Evolutionary conservation across 2,888 invertebrate genomes (phyloP).

Genomic region (Lissocephala sabroskyi): DNA sequence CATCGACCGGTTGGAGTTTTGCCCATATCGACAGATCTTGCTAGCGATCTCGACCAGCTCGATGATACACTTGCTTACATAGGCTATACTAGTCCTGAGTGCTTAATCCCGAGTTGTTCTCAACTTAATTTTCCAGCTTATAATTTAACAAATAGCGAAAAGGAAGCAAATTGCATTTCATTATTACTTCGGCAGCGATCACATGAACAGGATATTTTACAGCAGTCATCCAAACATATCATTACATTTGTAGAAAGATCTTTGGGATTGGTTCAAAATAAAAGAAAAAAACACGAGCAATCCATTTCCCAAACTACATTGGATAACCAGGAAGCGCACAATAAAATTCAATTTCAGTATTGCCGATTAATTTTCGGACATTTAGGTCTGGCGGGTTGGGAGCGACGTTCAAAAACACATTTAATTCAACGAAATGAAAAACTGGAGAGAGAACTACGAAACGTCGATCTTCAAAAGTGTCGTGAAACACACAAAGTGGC

Average conservation of each 20-base stretch:
- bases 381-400: constrained; percentile 91
- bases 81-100: constrained; percentile 93
- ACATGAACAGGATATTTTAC: constrained; percentile 83
- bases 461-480: constrained; percentile 92
- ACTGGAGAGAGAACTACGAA: constrained; percentile 89
- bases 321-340: constrained; percentile 72
- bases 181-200: constrained; percentile 88
- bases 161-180: constrained; percentile 89
- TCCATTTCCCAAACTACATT: constrained; percentile 72
- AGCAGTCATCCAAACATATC: constrained; percentile 59
- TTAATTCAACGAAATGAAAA: constrained; percentile 91
- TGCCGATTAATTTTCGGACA: constrained; percentile 93
- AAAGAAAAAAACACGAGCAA: constrained; percentile 65
- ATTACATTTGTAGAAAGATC: constrained; percentile 9
- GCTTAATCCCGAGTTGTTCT: constrained; percentile 77
- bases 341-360: constrained; percentile 82
- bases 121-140: constrained; percentile 86
- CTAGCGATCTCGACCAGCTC: constrained; percentile 91
- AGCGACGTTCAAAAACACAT: constrained; percentile 87
- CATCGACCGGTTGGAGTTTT: constrained; percentile 83
- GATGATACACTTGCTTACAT: constrained; percentile 95
- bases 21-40: constrained; percentile 86
- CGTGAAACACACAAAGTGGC: constrained; percentile 97
- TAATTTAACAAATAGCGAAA: constrained; percentile 81
- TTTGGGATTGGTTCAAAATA: constrained; percentile 22